These are phyloP conservation scores for Bedellia somnulentella DNA, from an alignment of 2,888 invertebrate genomes.

Conservation along the genomic window DNA sequence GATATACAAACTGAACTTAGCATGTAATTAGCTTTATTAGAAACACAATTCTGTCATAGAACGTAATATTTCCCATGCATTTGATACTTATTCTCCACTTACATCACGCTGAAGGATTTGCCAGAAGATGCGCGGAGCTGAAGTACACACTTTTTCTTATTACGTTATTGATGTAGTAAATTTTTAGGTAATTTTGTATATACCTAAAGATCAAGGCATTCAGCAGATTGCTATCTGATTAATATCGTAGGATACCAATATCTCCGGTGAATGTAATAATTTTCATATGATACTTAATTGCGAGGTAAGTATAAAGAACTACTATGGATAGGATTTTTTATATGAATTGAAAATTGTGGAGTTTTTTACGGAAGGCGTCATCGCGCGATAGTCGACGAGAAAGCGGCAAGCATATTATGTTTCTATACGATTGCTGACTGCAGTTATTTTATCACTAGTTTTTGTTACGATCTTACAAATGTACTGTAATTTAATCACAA, in stretches of 20 bases:
- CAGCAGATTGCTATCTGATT: slow-evolving; percentile 22
- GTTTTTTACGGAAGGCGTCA: no score
- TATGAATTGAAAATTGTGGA: slow-evolving; percentile 15
- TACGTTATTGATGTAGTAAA: slow-evolving; percentile 15
- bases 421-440: no score
- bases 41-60: slow-evolving; percentile 32
- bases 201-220: slow-evolving; percentile 38
- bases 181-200: slow-evolving; percentile 38
- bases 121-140: no score
- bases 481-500: no score
- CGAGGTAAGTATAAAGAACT: slow-evolving; percentile 19
- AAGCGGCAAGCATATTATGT: no score
- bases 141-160: slow-evolving; percentile 19
- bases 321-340: slow-evolving; percentile 18
- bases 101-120: no score
- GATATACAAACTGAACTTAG: no score
- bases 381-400: no score
- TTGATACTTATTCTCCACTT: no score
- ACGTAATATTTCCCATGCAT: no score
- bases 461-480: no score
- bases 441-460: no score
- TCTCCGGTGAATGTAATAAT: slow-evolving; percentile 20
- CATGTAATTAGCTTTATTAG: slow-evolving; percentile 13
- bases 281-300: slow-evolving; percentile 15
- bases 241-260: slow-evolving; percentile 22